Base-by-base conservation (phyloP, 1,140 invertebrate species). In the Drosophila sucinea region DNA sequence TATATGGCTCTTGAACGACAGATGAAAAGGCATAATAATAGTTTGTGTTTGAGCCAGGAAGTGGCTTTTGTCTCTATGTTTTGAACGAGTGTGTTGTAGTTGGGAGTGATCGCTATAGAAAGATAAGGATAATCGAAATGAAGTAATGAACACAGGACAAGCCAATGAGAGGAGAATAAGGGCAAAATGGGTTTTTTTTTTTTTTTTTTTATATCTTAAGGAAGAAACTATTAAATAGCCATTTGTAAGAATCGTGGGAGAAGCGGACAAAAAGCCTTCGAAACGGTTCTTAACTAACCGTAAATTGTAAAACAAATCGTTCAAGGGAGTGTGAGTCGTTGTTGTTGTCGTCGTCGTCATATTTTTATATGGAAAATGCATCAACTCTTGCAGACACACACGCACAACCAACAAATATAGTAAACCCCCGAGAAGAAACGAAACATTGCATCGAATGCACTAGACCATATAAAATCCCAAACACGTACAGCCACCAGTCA, bases 21-120 rank as follows among this genome's bases (percentile, higher is more conserved):
- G 56, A 58, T 58, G 56, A 58, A 58, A 58, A 58, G 56, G 56
- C 56, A 58, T 58, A 58, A 58, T 58, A 58, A 58, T 58, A 58
- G 56, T 58, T 58, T 58, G 56, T 58, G 11, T 41, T 17, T 29
- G 25, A 55, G 51, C 51, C 51, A 55, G 51, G 51, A 55, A 55
- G 51, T 55, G 51, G 56, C 32, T 56, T 56, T 32, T 32, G 55
- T 56, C n/a, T 44, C 41, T 41, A 35, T 35, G 3, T 1, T 8
- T 10, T 8, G 7, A 35, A 33, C 7, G 40, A 41, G 11, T 44
- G 11, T 44, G 41, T 44, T 17, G 3, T 44, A 38, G 17, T 38
- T 38, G 32, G 56, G 56, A 58, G 56, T 58, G 56, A 58, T 58
- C 44, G 44, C 56, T 38, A 58, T 35, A 58, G 7, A 58, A 38